Conservation (phyloP, 1,140 invertebrate genomes). For the Drosophila varians region DNA sequence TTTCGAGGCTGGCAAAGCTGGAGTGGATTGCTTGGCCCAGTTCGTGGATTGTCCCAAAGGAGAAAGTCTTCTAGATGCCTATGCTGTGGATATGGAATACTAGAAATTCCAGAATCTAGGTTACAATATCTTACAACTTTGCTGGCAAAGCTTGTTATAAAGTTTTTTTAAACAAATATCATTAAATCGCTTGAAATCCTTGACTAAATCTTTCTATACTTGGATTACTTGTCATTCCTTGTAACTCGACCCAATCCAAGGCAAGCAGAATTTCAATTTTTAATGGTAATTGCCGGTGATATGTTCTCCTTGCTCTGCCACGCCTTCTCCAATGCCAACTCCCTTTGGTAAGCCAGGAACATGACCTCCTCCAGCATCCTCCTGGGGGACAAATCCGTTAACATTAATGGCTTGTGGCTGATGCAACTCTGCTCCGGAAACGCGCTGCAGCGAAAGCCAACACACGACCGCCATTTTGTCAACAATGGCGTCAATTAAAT, state of each 20-base stretch:
- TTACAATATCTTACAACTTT: background rate
- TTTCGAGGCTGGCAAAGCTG: slow-evolving; percentile 51
- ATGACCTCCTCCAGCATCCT: slow-evolving; percentile 12
- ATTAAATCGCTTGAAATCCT: background rate
- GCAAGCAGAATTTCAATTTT: slow-evolving; percentile 15
- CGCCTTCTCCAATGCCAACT: slow-evolving; percentile 4
- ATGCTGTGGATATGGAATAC: slow-evolving; percentile 42
- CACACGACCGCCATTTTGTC: slow-evolving; percentile 75
- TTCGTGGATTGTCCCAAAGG: slow-evolving; percentile 56
- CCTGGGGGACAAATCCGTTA: slow-evolving; percentile 25
- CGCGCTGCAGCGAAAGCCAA: slow-evolving; percentile 38
- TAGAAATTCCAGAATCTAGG: too few species aligned
- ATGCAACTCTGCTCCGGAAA: slow-evolving; percentile 15
- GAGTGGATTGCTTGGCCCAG: slow-evolving; percentile 56
- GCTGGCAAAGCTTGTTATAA: slow-evolving; percentile 21
- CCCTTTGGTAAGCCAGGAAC: slow-evolving; percentile 34
- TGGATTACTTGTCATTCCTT: background rate
- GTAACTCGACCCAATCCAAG: background rate
- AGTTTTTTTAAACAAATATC: background rate
- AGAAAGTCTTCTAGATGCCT: slow-evolving; percentile 57
- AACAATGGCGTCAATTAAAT: slow-evolving; percentile 81
- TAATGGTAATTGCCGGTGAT: slow-evolving; percentile 47
- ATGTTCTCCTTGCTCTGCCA: slow-evolving; percentile 24
- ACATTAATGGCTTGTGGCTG: slow-evolving; percentile 70
- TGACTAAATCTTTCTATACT: background rate